These are phyloP conservation scores for Drosophila nikananu DNA, from an alignment of 1,140 invertebrate genomes.

Conservation along the genomic window DNA sequence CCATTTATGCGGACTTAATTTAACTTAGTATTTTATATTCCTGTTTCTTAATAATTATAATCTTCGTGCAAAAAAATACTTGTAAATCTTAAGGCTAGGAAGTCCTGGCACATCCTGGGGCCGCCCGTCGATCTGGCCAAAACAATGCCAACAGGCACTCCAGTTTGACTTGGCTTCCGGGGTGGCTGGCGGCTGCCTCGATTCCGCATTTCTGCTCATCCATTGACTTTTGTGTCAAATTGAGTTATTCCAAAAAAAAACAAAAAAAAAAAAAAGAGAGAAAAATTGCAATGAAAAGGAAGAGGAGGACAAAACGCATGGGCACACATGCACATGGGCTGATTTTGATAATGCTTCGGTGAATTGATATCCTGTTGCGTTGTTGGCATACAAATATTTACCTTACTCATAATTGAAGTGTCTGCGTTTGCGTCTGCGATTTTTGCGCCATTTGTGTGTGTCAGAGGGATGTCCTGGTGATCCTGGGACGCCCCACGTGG, in stretches of 20 bases:
- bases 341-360: constrained; percentile 70
- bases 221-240: constrained; percentile 81
- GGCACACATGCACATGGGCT: constrained; percentile 52
- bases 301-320: constrained; percentile 22
- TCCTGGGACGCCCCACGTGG: constrained; percentile 66
- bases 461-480: constrained; percentile 39
- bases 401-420: constrained; percentile 83
- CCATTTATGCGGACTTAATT: no score
- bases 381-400: constrained; percentile 84
- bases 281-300: constrained; percentile 43
- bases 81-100: background rate
- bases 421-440: constrained; percentile 71
- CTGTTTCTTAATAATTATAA: no score
- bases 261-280: constrained; percentile 32
- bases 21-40: no score
- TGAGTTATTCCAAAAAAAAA: constrained; percentile 69
- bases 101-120: constrained; percentile 4
- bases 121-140: constrained; percentile 25
- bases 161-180: constrained; percentile 65
- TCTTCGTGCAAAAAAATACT: background rate
- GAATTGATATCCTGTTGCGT: constrained; percentile 84
- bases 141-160: constrained; percentile 44
- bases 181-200: constrained; percentile 72
- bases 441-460: constrained; percentile 73
- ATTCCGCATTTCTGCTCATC: constrained; percentile 55